Percentiles rank a stretch among this genome's conserved stretches.
phyloP scores from a whole-genome alignment of 2,888 invertebrate species.

The Julus scanicus region DNA sequence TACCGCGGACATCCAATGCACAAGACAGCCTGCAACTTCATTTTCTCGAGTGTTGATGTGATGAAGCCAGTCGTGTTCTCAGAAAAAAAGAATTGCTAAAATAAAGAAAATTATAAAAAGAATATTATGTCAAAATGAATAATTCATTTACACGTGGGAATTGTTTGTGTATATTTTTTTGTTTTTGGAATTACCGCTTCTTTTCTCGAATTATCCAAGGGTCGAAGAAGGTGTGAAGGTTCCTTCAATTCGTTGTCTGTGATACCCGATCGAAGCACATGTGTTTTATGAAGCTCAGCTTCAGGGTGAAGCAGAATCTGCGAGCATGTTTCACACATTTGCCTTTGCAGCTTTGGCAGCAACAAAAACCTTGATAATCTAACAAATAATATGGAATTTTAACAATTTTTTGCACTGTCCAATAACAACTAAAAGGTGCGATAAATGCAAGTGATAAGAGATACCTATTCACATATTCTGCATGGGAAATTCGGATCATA shows the following conservation, averaged over 20 bases:
- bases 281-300: not conserved
- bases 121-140: not conserved
- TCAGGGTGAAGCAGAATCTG: not conserved
- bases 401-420: too few species aligned
- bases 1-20: slow-evolving; percentile 83
- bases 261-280: not conserved
- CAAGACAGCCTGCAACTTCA: slow-evolving; percentile 70
- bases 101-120: not conserved
- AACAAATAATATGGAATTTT: not conserved
- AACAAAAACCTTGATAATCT: not conserved
- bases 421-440: too few species aligned
- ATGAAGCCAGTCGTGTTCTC: slow-evolving; percentile 75
- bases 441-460: too few species aligned
- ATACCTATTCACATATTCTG: too few species aligned
- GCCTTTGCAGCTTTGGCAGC: not conserved
- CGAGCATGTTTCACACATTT: not conserved
- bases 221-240: not conserved
- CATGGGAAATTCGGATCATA: slow-evolving; percentile 64
- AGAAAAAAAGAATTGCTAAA: slow-evolving; percentile 82
- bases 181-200: slow-evolving; percentile 18
- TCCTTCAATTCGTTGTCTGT: not conserved
- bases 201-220: slow-evolving; percentile 55
- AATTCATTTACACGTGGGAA: not conserved
- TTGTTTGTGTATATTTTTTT: not conserved
- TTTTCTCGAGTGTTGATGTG: slow-evolving; percentile 64